Evolutionary conservation across 1,140 invertebrate species (phyloP).

Genomic region (Ladona fulva): DNA sequence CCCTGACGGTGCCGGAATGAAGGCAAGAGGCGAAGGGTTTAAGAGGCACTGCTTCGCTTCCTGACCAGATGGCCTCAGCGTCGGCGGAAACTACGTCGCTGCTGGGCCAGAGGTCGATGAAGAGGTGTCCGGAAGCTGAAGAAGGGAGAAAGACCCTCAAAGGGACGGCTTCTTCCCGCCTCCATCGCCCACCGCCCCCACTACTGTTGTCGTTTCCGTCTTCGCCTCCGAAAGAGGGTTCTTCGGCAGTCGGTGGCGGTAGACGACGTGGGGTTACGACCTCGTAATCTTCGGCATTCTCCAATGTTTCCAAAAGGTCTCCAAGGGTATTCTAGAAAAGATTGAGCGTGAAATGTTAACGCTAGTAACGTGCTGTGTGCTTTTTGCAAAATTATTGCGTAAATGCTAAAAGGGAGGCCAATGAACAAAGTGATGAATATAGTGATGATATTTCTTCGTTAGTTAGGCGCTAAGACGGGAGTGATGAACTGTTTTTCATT

Average conservation of each 20-base stretch:
- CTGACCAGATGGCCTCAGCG: constrained; percentile 18
- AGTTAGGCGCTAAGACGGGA: too few species aligned
- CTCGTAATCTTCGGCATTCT: constrained; percentile 14
- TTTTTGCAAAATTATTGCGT: too few species aligned
- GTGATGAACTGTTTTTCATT: too few species aligned
- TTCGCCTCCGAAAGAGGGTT: not conserved
- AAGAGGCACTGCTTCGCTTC: not conserved
- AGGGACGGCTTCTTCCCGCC: not conserved
- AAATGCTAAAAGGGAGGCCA: too few species aligned
- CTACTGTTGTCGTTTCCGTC: not conserved
- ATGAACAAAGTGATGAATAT: too few species aligned
- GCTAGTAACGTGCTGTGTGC: too few species aligned
- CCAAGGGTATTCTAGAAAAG: not conserved
- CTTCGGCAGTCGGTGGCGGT: not conserved
- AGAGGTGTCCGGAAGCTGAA: not conserved
- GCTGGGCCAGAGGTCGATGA: constrained; percentile 17
- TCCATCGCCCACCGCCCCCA: not conserved
- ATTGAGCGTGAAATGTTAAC: too few species aligned
- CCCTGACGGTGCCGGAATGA: not conserved
- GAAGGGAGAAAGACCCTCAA: not conserved
- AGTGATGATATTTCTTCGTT: too few species aligned
- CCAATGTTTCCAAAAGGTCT: constrained; percentile 11
- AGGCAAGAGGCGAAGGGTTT: not conserved
- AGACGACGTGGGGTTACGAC: constrained; percentile 1
- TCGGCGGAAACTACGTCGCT: constrained; percentile 15